Base-by-base conservation (phyloP, 2,888 invertebrate genomes). In the Cremastinae sp. region DNA sequence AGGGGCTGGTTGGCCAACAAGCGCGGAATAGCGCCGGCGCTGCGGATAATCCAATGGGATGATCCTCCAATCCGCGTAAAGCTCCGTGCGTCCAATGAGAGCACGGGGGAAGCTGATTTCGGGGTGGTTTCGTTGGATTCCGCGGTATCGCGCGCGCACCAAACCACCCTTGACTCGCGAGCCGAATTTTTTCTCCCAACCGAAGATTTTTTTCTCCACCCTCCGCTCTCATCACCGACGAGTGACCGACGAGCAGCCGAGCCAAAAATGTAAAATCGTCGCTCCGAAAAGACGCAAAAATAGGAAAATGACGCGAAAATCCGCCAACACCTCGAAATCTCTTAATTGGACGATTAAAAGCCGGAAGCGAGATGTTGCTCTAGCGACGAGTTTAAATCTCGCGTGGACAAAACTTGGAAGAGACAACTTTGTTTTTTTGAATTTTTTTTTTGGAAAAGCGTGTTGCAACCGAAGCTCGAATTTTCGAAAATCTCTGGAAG, bases 1-100 rank as follows among this genome's bases (percentile, higher is more conserved):
- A n/a, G 51, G 49, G 51, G 58, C 51, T 64, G 54, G 69, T 18
- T 43, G n/a, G n/a, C n/a, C n/a, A n/a, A n/a, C n/a, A n/a, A 45
- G 20, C 14, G 47, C 22, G 43, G 43, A 65, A 53, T 69, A 78
- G 86, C 86, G 87, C 84, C 84, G 85, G 84, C 86, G 86, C 84
- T 82, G 82, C 84, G 86, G 89, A 90, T 89, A 87, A 90, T 89
- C 89, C 89, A 88, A 88, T 89, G 85, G 87, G 88, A 89, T 89
- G 83, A 90, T 89, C 88, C 85, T 80, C 88, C 88, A 88, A 88
- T 87, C 86, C 85, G 81, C 76, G 83, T 73, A 78, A 81, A 80
- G 81, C 78, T 79, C 41, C 45, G 54, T 62, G 64, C 80, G 79
- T 73, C 84, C 81, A 86, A 86, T 82, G 79, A 71, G 75, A 78